Evolutionary conservation across 1,140 invertebrate genomes (phyloP).

Genomic region (Monochamus saltuarius): DNA sequence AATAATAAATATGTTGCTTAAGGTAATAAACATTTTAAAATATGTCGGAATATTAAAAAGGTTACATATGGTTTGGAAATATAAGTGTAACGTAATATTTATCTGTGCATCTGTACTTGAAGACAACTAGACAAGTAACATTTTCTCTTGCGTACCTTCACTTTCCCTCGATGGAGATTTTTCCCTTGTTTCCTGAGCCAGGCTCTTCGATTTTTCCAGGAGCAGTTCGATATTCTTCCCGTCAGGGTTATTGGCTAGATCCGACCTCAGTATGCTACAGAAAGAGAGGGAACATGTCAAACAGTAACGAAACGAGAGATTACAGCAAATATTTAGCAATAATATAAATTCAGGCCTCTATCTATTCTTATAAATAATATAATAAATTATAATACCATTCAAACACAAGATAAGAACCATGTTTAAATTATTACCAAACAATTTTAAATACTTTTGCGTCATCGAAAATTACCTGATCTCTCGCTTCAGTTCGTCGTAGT

Average conservation of each 20-base stretch:
- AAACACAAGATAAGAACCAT: background rate
- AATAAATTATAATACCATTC: constrained; percentile 7
- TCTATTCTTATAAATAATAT: constrained; percentile 1
- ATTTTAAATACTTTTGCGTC: background rate
- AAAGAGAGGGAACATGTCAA: constrained; percentile 37
- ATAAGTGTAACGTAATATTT: background rate
- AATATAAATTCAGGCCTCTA: background rate
- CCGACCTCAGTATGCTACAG: constrained; percentile 73
- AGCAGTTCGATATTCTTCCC: constrained; percentile 76
- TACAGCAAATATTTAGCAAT: no score
- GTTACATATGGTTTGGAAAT: constrained; percentile 11
- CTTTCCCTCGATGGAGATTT: constrained; percentile 48
- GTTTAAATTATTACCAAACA: constrained; percentile 6
- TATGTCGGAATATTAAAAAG: constrained; percentile 12
- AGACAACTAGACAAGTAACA: no score
- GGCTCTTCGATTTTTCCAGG: constrained; percentile 73
- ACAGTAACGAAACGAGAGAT: background rate
- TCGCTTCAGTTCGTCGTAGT: constrained; percentile 87
- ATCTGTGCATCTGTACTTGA: no score
- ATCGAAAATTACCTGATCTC: constrained; percentile 67
- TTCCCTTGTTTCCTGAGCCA: constrained; percentile 39
- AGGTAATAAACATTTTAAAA: constrained; percentile 14
- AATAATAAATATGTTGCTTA: constrained; percentile 20
- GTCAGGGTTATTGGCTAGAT: constrained; percentile 62
- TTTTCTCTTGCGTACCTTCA: constrained; percentile 36